Conservation (phyloP, 2,797 vertebrate genomes). For the Tiaroga cobitis region DNA sequence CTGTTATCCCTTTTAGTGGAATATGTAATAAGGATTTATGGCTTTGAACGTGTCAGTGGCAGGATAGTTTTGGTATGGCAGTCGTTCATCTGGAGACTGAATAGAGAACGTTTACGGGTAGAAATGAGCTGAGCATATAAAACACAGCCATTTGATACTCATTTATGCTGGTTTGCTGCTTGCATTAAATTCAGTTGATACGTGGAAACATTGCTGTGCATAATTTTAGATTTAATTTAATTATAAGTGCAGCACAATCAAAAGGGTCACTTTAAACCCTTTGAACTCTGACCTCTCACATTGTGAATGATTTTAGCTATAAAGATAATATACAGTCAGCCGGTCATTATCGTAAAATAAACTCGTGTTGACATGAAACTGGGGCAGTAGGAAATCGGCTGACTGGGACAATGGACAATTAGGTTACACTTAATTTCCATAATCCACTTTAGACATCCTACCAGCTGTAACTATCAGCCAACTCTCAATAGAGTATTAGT, state of each 20-base stretch:
- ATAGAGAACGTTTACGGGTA: conserved; percentile 2
- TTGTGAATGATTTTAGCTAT: not conserved
- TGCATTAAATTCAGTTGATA: not conserved
- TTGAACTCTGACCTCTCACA: conserved; percentile 31
- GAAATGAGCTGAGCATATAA: not conserved
- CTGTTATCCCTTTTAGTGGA: conserved; percentile 36
- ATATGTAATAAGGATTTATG: conserved; percentile 38
- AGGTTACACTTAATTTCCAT: not conserved
- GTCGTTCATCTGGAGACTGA: conserved; percentile 32
- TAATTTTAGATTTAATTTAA: not conserved
- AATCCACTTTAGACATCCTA: not conserved
- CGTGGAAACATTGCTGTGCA: not conserved
- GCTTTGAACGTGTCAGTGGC: conserved; percentile 17
- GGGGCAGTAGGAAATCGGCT: not conserved
- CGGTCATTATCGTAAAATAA: not conserved
- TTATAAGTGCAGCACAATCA: not conserved
- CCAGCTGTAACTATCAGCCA: not conserved
- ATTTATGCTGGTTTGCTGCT: not conserved
- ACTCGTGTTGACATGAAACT: not conserved
- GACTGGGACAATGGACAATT: not conserved
- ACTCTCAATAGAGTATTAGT: not conserved
- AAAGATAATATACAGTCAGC: not conserved
- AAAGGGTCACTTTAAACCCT: not conserved
- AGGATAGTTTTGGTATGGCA: conserved; percentile 26
- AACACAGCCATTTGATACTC: not conserved